Evolutionary conservation across 2,113 vertebrate genomes (phyloP).

Genomic region (Microtus montanus): DNA sequence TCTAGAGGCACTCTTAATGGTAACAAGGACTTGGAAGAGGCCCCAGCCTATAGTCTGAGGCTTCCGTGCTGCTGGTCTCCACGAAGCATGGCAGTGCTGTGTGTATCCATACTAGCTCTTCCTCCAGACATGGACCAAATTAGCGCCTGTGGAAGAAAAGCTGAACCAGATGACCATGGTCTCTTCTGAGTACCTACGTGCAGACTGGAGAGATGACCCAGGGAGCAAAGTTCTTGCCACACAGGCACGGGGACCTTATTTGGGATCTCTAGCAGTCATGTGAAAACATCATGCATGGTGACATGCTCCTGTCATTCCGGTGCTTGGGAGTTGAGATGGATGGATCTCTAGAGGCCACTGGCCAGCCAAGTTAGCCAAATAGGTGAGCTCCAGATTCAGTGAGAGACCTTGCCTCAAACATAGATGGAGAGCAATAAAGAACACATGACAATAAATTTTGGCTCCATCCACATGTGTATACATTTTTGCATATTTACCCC

Average conservation of each 20-base stretch:
- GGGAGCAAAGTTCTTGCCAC: neutral
- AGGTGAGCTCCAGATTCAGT: neutral
- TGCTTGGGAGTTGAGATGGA: neutral
- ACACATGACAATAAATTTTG: neutral
- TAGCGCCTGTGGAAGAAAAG: neutral
- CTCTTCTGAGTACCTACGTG: rapidly evolving
- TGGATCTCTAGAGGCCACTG: neutral
- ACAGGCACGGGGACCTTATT: no score
- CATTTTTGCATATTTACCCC: neutral
- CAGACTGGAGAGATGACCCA: neutral
- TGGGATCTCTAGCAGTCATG: neutral
- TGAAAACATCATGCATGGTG: neutral
- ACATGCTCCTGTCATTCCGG: neutral
- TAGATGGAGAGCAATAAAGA: neutral
- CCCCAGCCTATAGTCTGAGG: no score
- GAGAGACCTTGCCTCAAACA: neutral
- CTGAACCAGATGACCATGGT: rapidly evolving
- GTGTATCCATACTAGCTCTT: neutral
- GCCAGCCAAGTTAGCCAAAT: neutral
- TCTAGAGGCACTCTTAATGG: neutral
- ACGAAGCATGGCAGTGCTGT: neutral
- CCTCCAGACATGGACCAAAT: neutral
- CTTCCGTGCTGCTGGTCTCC: neutral
- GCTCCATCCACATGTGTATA: neutral
- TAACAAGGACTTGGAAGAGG: neutral